Evolutionary conservation across 2,113 vertebrate species (phyloP).

Genomic region (Coregonus clupeaformis): DNA sequence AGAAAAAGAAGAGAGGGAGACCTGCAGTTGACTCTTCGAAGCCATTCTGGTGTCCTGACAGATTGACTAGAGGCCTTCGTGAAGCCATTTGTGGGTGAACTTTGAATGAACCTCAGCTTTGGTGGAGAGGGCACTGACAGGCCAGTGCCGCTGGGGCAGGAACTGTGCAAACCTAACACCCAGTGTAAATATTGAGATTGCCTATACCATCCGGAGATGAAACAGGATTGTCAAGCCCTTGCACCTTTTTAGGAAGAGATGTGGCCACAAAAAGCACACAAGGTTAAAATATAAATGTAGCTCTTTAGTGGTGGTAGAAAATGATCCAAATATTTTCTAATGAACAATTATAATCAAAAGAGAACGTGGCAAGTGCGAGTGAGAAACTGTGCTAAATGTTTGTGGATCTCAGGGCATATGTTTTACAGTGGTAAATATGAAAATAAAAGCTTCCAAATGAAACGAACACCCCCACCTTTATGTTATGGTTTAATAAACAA

Average conservation of each 20-base stretch:
- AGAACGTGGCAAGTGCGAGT: background rate
- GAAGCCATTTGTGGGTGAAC: constrained; percentile 91
- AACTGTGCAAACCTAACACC: constrained; percentile 84
- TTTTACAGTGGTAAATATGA: too few species aligned
- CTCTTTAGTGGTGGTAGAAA: background rate
- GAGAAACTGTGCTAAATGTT: constrained; percentile 19
- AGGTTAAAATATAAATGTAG: constrained; percentile 60
- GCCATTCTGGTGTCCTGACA: constrained; percentile 75
- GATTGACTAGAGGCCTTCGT: constrained; percentile 67
- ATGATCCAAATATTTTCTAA: background rate
- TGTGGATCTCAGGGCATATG: background rate
- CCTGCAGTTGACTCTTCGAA: constrained; percentile 74
- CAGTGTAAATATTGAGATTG: constrained; percentile 94
- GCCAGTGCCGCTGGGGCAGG: constrained; percentile 76
- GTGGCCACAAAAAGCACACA: constrained; percentile 18
- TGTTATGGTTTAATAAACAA: too few species aligned
- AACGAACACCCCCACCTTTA: too few species aligned
- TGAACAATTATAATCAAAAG: background rate
- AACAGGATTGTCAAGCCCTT: constrained; percentile 76
- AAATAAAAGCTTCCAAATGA: too few species aligned
- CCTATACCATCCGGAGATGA: constrained; percentile 73
- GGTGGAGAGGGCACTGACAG: constrained; percentile 73
- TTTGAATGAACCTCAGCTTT: constrained; percentile 88
- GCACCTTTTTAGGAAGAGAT: constrained; percentile 67
- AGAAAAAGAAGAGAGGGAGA: constrained; percentile 50